Conservation (phyloP, 2,113 vertebrate genomes). For the Potamarius usumacintae region DNA sequence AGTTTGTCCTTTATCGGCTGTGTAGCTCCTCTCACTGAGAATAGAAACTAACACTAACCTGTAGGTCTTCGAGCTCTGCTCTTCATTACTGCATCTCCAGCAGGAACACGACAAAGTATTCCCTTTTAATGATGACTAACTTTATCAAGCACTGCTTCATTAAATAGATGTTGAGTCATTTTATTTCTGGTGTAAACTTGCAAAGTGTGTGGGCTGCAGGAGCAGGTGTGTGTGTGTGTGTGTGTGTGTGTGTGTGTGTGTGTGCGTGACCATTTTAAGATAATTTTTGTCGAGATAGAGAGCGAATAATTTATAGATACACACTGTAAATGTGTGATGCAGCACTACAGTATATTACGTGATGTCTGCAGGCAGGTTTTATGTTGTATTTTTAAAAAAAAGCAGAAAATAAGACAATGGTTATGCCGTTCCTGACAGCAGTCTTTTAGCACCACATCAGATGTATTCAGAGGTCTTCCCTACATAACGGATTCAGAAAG, state of each 20-base stretch:
- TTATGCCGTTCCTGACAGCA: neutral
- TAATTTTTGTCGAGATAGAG: slow-evolving; percentile 43
- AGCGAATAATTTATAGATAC: neutral
- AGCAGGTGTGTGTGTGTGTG: slow-evolving; percentile 40
- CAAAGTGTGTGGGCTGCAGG: slow-evolving; percentile 14
- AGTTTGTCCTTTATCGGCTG: slow-evolving; percentile 40
- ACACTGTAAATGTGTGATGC: neutral
- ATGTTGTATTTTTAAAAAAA: neutral
- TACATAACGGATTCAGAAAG: neutral
- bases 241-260: slow-evolving; percentile 38
- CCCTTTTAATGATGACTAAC: slow-evolving; percentile 70
- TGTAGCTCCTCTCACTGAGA: neutral
- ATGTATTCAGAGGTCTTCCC: slow-evolving; percentile 41
- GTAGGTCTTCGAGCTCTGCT: slow-evolving; percentile 51
- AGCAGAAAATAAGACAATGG: slow-evolving; percentile 2
- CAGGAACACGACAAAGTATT: slow-evolving; percentile 53
- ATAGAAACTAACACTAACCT: slow-evolving; percentile 46
- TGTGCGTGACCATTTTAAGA: slow-evolving; percentile 42
- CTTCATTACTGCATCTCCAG: slow-evolving; percentile 39
- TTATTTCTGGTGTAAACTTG: slow-evolving; percentile 61
- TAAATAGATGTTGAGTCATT: slow-evolving; percentile 49
- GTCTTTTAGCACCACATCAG: slow-evolving; percentile 15
- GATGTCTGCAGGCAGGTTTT: neutral
- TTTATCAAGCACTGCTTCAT: slow-evolving; percentile 51
- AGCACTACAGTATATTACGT: neutral